Evolutionary conservation across 2,797 vertebrate genomes (phyloP).

Genomic region (Percopsis omiscomaycus): DNA sequence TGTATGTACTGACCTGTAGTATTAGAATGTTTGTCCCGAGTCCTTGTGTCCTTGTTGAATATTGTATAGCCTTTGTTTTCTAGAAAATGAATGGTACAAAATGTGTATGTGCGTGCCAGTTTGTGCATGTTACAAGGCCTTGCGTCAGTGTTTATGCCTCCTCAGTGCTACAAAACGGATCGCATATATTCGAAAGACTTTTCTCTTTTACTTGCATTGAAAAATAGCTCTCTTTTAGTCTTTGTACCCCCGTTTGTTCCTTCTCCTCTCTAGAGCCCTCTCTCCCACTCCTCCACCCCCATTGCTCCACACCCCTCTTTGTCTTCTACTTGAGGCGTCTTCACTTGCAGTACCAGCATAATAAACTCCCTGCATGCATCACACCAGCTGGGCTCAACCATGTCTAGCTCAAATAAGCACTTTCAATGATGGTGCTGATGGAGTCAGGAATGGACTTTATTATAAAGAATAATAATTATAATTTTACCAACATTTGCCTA

Average conservation of each 20-base stretch:
- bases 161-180: conserved; percentile 52
- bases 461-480: neutral
- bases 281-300: conserved; percentile 18
- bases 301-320: conserved; percentile 22
- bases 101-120: no score
- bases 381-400: conserved; percentile 25
- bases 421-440: conserved; percentile 4
- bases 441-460: no score
- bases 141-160: conserved; percentile 62
- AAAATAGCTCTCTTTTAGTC: conserved; percentile 19
- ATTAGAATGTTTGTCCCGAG: no score
- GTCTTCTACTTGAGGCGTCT: conserved; percentile 36
- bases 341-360: conserved; percentile 35
- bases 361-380: conserved; percentile 38
- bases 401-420: conserved; percentile 28
- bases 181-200: conserved; percentile 38
- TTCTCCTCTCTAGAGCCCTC: conserved; percentile 43
- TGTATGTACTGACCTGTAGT: no score
- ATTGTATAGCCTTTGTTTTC: no score
- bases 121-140: conserved; percentile 46
- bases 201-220: conserved; percentile 37
- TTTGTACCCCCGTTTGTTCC: conserved; percentile 22
- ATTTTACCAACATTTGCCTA: neutral
- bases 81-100: no score
- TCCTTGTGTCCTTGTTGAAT: no score